A percentile compares a stretch with the other conserved stretches of the same genome.
These are phyloP conservation scores for Drosophila planitibia DNA, from an alignment of 2,888 invertebrate genomes.

Conservation along the genomic window DNA sequence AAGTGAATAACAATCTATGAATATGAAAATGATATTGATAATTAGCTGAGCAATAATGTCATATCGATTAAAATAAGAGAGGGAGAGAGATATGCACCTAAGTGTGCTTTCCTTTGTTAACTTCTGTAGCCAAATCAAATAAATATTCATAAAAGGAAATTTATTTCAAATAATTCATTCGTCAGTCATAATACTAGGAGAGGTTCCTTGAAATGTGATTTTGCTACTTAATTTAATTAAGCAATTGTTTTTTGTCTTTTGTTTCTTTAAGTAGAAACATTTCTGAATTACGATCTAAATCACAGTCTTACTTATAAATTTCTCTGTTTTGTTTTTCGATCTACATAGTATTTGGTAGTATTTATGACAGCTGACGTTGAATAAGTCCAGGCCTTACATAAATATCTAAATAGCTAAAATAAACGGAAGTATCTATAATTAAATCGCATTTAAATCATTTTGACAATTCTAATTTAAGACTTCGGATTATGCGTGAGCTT, in stretches of 20 bases:
- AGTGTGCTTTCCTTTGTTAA: background rate
- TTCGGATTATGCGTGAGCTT: background rate
- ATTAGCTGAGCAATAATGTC: background rate
- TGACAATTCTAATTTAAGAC: background rate
- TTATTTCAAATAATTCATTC: background rate
- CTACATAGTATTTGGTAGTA: background rate
- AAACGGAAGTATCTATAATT: background rate
- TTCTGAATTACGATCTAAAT: background rate
- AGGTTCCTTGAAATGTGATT: background rate
- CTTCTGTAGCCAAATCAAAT: background rate
- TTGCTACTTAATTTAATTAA: background rate
- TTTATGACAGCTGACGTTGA: background rate
- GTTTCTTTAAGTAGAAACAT: background rate
- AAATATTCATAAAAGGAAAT: background rate
- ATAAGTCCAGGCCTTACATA: background rate
- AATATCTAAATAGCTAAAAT: background rate
- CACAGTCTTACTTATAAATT: background rate
- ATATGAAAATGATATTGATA: background rate
- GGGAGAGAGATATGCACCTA: background rate
- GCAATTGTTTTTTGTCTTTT: background rate
- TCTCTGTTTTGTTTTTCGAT: background rate
- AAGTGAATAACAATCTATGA: slow-evolving; percentile 1
- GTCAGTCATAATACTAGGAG: background rate
- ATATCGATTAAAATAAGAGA: background rate
- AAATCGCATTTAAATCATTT: background rate